Evolutionary conservation across 2,797 vertebrate species (phyloP).

Genomic region (Eutrigla gurnardus): DNA sequence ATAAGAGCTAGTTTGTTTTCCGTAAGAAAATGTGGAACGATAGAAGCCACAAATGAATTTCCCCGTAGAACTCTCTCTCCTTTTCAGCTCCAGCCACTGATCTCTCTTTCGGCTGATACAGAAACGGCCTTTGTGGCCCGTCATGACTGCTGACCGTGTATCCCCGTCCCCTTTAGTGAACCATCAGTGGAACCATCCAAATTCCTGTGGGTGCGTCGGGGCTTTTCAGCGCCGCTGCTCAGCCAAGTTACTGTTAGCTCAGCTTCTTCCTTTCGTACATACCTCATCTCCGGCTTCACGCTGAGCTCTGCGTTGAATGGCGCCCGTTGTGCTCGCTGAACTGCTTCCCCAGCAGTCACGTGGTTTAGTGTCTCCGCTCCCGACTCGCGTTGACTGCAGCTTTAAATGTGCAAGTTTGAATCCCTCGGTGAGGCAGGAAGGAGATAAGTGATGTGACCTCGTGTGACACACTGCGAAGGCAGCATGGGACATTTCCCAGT

Average conservation of each 20-base stretch:
- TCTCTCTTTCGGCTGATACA: conserved; percentile 21
- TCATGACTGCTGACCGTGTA: conserved; percentile 51
- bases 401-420: conserved; percentile 35
- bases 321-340: conserved; percentile 36
- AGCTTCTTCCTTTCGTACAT: conserved; percentile 59
- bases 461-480: conserved; percentile 27
- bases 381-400: conserved; percentile 9
- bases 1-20: conserved; percentile 8
- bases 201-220: conserved; percentile 17
- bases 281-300: conserved; percentile 53
- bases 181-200: conserved; percentile 16
- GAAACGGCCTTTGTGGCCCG: conserved; percentile 20
- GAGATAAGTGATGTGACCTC: conserved; percentile 28
- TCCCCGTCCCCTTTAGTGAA: conserved; percentile 32
- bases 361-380: conserved; percentile 1
- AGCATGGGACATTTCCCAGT: conserved; percentile 37
- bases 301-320: conserved; percentile 39
- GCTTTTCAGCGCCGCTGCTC: conserved; percentile 42
- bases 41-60: not conserved
- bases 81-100: not conserved
- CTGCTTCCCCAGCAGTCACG: conserved; percentile 43
- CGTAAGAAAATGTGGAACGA: not conserved
- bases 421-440: conserved; percentile 15
- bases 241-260: conserved; percentile 61
- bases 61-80: not conserved